Evolutionary conservation across 2,113 vertebrate species (phyloP).

Genomic region (Phylloscopus trochilus): DNA sequence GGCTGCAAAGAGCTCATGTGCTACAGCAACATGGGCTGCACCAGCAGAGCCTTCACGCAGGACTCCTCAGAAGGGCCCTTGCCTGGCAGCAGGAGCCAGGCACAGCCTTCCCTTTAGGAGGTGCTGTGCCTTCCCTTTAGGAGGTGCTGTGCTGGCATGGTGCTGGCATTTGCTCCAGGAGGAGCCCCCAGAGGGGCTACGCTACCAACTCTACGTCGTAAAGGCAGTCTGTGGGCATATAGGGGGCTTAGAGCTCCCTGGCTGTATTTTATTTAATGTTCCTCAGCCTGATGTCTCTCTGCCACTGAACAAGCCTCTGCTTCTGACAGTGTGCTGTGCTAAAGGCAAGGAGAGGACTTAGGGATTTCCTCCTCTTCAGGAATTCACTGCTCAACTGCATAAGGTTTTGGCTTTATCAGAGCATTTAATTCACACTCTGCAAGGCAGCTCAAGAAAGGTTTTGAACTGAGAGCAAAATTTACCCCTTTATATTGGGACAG

Average conservation of each 20-base stretch:
- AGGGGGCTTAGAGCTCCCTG: neutral
- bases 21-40: fast-evolving
- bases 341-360: neutral
- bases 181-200: neutral
- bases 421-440: neutral
- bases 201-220: neutral
- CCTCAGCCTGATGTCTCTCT: neutral
- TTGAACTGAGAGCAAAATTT: neutral
- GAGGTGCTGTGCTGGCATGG: neutral
- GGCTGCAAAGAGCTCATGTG: fast-evolving
- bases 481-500: neutral
- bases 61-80: neutral
- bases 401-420: neutral
- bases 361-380: neutral
- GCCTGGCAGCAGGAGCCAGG: neutral
- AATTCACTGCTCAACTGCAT: neutral
- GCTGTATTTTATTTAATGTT: fast-evolving
- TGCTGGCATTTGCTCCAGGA: neutral
- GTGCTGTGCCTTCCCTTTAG: neutral
- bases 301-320: neutral
- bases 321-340: neutral
- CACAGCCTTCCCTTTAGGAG: neutral
- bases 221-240: neutral
- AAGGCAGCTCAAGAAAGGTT: neutral
- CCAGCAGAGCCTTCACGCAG: fast-evolving